phyloP scores from a whole-genome alignment of 2,113 vertebrate genomes.

The Gallinago undulata region DNA sequence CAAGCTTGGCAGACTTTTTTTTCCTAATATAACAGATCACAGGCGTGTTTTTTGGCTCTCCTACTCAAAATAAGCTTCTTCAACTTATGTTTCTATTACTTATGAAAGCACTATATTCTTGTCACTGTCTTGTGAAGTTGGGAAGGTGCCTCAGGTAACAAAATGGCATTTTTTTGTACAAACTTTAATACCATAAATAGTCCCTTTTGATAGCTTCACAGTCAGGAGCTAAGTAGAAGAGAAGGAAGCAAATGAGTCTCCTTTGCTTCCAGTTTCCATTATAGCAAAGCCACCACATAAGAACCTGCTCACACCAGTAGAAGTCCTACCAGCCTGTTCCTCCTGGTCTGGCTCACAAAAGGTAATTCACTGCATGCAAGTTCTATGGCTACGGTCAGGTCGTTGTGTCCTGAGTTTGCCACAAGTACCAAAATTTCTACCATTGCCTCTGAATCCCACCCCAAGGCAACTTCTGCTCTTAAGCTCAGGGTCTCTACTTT shows the following conservation, averaged over 20 bases:
- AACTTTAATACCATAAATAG: neutral
- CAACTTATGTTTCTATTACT: neutral
- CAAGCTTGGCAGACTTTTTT: neutral
- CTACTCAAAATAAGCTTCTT: neutral
- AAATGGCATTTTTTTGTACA: neutral
- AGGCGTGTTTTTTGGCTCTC: neutral
- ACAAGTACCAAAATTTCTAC: neutral
- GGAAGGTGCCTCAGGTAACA: neutral
- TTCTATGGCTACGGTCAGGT: too few relatives aligned
- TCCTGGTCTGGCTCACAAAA: neutral
- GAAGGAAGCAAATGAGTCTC: neutral
- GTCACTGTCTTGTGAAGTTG: neutral
- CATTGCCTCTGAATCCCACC: neutral
- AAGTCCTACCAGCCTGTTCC: neutral
- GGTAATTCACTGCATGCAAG: neutral
- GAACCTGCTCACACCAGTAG: fast-evolving
- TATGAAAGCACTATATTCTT: neutral
- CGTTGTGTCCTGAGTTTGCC: neutral
- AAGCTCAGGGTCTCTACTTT: neutral
- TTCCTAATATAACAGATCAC: neutral
- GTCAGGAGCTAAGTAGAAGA: neutral
- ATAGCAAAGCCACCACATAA: neutral
- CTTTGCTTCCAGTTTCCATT: neutral
- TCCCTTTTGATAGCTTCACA: neutral
- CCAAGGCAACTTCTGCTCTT: neutral